Percentiles rank a stretch among this genome's conserved stretches.
phyloP scores from a whole-genome alignment of 2,797 vertebrate species.

The Microchirus variegatus region DNA sequence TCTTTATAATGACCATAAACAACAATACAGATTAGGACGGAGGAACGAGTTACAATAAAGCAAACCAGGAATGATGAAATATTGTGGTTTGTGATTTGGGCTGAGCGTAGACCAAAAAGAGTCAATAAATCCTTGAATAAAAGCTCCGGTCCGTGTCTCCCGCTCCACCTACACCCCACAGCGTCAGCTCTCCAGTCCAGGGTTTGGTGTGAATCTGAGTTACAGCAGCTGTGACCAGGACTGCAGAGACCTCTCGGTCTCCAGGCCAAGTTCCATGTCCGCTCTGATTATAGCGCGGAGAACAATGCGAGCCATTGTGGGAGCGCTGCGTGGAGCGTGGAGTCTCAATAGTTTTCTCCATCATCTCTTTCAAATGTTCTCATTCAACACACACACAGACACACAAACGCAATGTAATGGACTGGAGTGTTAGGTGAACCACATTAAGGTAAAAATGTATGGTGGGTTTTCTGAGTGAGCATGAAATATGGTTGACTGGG shows the following conservation, averaged over 20 bases:
- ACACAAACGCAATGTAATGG: constrained; percentile 35
- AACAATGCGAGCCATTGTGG: constrained; percentile 84
- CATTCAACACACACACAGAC: constrained; percentile 35
- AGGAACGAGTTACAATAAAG: too few species aligned
- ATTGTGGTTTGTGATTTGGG: not conserved
- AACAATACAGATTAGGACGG: too few species aligned
- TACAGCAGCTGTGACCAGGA: constrained; percentile 80
- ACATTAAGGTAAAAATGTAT: constrained; percentile 67
- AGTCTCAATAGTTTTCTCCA: constrained; percentile 59
- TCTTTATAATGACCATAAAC: too few species aligned
- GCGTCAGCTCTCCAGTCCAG: constrained; percentile 35
- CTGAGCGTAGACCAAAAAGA: constrained; percentile 8
- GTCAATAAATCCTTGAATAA: constrained; percentile 13
- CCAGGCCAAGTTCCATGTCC: constrained; percentile 82
- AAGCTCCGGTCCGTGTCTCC: constrained; percentile 11
- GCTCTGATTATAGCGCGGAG: constrained; percentile 78
- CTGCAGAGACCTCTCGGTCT: constrained; percentile 76
- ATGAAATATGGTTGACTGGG: constrained; percentile 64
- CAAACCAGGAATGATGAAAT: not conserved
- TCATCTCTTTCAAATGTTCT: constrained; percentile 53
- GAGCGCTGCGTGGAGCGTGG: constrained; percentile 50
- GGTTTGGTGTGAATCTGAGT: constrained; percentile 64
- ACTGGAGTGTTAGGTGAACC: constrained; percentile 43
- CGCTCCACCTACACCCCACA: constrained; percentile 16
- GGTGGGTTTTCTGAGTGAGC: constrained; percentile 39